These are phyloP conservation scores for Acropora yongei DNA, from an alignment of 64 coral and sea anemone species.

Conservation along the genomic window DNA sequence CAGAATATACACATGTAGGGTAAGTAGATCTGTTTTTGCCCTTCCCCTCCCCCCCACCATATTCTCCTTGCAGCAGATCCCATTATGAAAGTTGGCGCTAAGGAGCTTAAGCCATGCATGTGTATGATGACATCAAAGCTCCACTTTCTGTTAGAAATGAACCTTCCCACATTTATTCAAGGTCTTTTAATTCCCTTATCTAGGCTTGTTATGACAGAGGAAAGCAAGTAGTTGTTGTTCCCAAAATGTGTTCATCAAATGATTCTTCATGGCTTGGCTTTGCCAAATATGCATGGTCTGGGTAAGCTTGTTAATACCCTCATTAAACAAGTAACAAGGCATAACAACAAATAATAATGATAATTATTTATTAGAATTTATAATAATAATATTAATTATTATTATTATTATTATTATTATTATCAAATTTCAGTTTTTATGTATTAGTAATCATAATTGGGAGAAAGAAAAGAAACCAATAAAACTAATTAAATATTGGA, in stretches of 20 bases:
- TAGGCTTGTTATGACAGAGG: conserved; percentile 95
- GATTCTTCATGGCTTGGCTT: conserved; percentile 80
- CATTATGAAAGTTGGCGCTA: not conserved
- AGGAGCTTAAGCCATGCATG: not conserved
- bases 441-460: no score
- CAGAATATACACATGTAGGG: conserved; percentile 91
- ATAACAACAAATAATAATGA: no score
- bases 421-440: no score
- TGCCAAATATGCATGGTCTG: conserved; percentile 96
- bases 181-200: not conserved
- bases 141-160: no score
- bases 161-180: no score
- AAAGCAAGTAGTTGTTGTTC: conserved; percentile 65
- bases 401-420: no score
- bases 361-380: no score
- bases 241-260: conserved; percentile 81
- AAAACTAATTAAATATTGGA: no score
- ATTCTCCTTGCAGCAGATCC: not conserved
- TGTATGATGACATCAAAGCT: no score
- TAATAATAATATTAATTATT: no score
- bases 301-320: conserved; percentile 52
- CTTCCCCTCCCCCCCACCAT: not conserved
- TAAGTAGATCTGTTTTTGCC: not conserved
- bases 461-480: no score
- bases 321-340: no score